Conservation (phyloP, 2,113 vertebrate species). For the Vombatus ursinus region DNA sequence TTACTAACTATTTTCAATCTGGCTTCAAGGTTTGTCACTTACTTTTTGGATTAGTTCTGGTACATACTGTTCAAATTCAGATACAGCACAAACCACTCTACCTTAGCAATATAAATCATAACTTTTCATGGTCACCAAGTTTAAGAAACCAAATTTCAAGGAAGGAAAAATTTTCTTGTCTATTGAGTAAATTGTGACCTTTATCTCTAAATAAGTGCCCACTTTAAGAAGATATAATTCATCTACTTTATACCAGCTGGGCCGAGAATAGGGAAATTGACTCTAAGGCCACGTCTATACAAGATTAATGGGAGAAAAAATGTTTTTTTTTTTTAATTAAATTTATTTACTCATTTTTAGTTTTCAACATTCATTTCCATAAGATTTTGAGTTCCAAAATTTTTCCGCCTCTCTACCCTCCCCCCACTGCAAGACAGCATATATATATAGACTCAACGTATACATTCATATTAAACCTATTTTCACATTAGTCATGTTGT, state of each 20-base stretch:
- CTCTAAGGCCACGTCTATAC: background rate
- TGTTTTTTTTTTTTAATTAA: too few relatives aligned
- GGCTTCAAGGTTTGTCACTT: slow-evolving; percentile 73
- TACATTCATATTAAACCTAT: too few relatives aligned
- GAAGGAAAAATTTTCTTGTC: slow-evolving; percentile 69
- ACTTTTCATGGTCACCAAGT: slow-evolving; percentile 80
- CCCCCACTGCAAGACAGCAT: too few relatives aligned
- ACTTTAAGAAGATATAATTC: slow-evolving; percentile 66
- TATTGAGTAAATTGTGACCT: slow-evolving; percentile 79
- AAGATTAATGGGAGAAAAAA: background rate
- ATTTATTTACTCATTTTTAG: too few relatives aligned
- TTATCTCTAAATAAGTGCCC: slow-evolving; percentile 79
- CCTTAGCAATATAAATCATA: slow-evolving; percentile 80
- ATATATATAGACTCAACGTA: too few relatives aligned
- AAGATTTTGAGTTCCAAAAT: too few relatives aligned
- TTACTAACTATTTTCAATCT: slow-evolving; percentile 71
- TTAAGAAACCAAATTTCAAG: slow-evolving; percentile 78
- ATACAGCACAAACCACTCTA: slow-evolving; percentile 72
- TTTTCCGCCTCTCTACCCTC: too few relatives aligned
- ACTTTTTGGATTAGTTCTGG: slow-evolving; percentile 79
- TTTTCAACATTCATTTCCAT: too few relatives aligned
- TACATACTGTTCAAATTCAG: slow-evolving; percentile 76
- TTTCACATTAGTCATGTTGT: too few relatives aligned
- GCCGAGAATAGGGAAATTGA: slow-evolving; percentile 49
- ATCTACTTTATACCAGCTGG: slow-evolving; percentile 58